phyloP scores from a whole-genome alignment of 2,113 vertebrate genomes.

The Lynx canadensis region DNA sequence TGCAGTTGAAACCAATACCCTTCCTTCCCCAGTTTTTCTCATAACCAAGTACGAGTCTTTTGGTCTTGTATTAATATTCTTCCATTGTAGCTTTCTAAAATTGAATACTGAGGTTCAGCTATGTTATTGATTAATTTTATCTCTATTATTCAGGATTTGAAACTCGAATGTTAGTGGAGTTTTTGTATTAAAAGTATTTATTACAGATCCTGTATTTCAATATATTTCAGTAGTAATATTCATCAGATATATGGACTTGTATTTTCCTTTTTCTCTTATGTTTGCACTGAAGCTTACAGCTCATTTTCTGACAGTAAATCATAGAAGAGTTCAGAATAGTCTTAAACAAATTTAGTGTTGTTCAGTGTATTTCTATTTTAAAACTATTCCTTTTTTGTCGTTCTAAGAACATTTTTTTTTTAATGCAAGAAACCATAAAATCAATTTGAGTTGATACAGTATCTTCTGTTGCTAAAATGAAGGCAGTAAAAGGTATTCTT shows the following conservation, averaged over 20 bases:
- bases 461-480: conserved; percentile 31
- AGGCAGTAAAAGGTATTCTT: background rate
- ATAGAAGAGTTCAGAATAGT: background rate
- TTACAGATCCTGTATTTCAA: background rate
- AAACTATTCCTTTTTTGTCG: background rate
- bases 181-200: background rate
- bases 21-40: background rate
- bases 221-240: background rate
- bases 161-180: background rate
- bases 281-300: background rate
- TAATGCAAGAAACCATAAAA: conserved; percentile 34
- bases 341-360: background rate
- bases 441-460: background rate
- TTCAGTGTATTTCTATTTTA: background rate
- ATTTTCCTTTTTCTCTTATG: conserved; percentile 42
- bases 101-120: background rate
- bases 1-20: background rate
- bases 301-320: background rate
- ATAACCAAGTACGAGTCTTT: background rate
- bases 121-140: background rate
- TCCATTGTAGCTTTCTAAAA: background rate
- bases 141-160: background rate
- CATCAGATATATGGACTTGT: background rate
- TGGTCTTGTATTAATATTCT: background rate
- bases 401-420: background rate